Evolutionary conservation across 2,113 vertebrate species (phyloP), one percentile per base, ranked within the genome.

Genomic region (Ptilorrhoa leucosticta): DNA sequence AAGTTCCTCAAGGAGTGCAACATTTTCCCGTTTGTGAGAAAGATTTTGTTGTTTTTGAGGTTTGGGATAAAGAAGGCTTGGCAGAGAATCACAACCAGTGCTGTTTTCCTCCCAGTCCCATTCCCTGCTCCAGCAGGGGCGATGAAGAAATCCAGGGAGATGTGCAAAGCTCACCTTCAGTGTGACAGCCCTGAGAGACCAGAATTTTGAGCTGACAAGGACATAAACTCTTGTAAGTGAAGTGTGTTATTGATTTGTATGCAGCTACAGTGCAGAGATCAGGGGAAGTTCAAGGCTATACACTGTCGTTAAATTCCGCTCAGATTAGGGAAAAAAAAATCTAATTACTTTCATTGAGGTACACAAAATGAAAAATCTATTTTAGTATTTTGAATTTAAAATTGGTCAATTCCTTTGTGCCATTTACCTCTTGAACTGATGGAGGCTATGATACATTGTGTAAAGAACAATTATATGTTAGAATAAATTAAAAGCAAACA

Each of bases 211-310:
- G 83, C 79, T 92, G 95, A 91, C 96, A 95, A 96, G 93, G 95
- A 92, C 91, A 93, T 27, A 93, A 91, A 86, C 75, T 76, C 79
- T 11, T 83, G 61, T 64, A 66, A 91, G 76, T 88, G 91, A 95
- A 94, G 82, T 78, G 79, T 63, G 71, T 76, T 96, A 93, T 91
- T 94, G 93, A 94, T 97, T 93, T 94, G 76, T 87, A 94, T 93
- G 91, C 95, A 95, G 92, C 88, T 92, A 72, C 65, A 92, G 94
- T 79, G 85, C 76, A 89, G 88, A 96, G 93, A 96, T 95, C 94
- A 90, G 93, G 37, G 77, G 72, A 93, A 96, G 91, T 96, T 96
- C 94, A 96, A 97, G 83, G 90, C 79, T 94, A 58, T 68, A 54
- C 69, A 11, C 64, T 81, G 37, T 83, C 45, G 10, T 90, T 79